Conservation (phyloP, 2,888 invertebrate species). For the Drosophila pseudotalamancana region DNA sequence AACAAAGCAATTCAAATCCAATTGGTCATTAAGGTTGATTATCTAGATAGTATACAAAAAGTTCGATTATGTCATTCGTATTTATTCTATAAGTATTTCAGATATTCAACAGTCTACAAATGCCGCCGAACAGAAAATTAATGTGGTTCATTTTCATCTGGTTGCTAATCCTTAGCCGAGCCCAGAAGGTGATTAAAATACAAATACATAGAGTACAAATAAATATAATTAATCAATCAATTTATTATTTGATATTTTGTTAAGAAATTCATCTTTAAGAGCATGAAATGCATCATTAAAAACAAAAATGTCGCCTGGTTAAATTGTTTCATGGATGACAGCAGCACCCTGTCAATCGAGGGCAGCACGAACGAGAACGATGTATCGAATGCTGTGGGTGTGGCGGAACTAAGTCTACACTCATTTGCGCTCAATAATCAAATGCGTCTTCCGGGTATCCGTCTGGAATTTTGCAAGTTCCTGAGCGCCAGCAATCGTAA, state of each 20-base stretch:
- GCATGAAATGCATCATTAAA: not conserved
- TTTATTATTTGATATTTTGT: not conserved
- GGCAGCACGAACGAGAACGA: not conserved
- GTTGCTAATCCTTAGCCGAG: not conserved
- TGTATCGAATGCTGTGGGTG: not conserved
- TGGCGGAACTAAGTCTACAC: not conserved
- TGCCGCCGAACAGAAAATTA: not conserved
- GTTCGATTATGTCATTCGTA: no score
- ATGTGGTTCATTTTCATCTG: not conserved
- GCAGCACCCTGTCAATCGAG: not conserved
- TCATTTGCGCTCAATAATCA: not conserved
- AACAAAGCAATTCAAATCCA: not conserved
- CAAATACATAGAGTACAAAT: no score
- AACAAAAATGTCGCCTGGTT: not conserved
- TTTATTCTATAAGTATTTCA: no score
- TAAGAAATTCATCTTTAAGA: not conserved
- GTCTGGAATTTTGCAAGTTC: not conserved
- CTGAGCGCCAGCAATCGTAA: not conserved
- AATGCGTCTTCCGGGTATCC: not conserved
- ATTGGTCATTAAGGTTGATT: no score
- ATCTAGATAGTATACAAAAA: no score
- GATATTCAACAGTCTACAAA: not conserved
- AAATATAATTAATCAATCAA: no score
- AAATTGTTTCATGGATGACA: not conserved
- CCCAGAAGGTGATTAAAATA: conserved; percentile 1